These are phyloP conservation scores for Trichomycterus rosablanca DNA, from an alignment of 2,113 vertebrate genomes.

Conservation along the genomic window DNA sequence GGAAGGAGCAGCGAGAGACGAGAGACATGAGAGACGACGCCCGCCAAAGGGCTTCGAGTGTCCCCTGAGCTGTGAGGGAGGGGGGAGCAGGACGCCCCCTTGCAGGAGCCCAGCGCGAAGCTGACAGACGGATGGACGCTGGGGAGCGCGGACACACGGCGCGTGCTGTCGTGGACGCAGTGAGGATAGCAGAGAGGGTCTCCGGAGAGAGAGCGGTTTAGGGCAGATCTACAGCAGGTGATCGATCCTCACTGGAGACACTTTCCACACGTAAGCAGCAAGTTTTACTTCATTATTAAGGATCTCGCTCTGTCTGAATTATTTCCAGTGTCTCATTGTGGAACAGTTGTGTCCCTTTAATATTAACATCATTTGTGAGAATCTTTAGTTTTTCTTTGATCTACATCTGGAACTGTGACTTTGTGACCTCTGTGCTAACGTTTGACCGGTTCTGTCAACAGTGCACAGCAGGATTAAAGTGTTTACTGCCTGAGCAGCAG, in stretches of 20 bases:
- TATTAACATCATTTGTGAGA: too few relatives aligned
- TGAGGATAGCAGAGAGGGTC: constrained; percentile 36
- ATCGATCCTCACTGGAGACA: not conserved
- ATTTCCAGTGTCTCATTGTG: too few relatives aligned
- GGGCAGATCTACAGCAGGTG: constrained; percentile 13
- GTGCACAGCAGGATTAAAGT: not conserved
- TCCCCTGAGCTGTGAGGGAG: constrained; percentile 36
- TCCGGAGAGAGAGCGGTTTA: constrained; percentile 18
- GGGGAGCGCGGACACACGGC: constrained; percentile 30
- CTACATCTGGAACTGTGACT: not conserved
- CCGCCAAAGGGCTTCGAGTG: constrained; percentile 49
- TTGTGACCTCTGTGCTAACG: not conserved
- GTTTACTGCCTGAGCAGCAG: not conserved
- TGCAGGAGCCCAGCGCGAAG: constrained; percentile 16
- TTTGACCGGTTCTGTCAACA: constrained; percentile 16
- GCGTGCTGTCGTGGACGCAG: constrained; percentile 45
- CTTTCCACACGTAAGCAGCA: not conserved
- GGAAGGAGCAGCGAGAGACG: constrained; percentile 49
- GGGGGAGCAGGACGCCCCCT: constrained; percentile 24
- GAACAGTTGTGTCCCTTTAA: too few relatives aligned
- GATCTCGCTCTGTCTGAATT: too few relatives aligned
- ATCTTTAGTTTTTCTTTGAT: not conserved
- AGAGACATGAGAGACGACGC: constrained; percentile 9
- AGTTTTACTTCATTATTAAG: too few relatives aligned
- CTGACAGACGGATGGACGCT: constrained; percentile 33